phyloP scores from a whole-genome alignment of 2,888 invertebrate genomes.

The Myathropa florea region DNA sequence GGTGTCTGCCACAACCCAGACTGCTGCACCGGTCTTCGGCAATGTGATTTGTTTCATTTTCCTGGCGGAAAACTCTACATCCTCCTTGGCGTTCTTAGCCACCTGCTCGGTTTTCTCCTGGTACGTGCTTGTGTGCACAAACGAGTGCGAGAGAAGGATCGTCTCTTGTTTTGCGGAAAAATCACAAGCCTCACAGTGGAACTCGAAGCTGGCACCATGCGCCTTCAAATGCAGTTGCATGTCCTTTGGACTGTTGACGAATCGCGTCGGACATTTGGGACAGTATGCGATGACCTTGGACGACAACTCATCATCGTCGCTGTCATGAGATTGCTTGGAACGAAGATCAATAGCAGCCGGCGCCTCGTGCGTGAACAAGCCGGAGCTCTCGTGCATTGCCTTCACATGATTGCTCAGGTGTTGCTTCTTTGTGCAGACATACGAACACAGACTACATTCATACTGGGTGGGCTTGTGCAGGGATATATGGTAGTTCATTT shows the following conservation, averaged over 20 bases:
- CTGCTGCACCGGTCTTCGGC: conserved; percentile 75
- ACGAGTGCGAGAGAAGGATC: conserved; percentile 86
- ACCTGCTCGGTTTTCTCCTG: conserved; percentile 88
- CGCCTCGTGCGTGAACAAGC: conserved; percentile 23
- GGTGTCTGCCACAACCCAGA: conserved; percentile 79
- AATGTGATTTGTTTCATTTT: conserved; percentile 81
- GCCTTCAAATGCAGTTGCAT: conserved; percentile 85
- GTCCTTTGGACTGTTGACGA: conserved; percentile 87
- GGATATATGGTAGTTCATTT: conserved; percentile 92
- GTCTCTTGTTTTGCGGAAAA: conserved; percentile 88
- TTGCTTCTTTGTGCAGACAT: conserved; percentile 90
- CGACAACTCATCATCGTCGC: conserved; percentile 62
- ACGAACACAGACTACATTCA: conserved; percentile 90
- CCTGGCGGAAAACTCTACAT: conserved; percentile 85
- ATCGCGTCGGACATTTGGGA: conserved; percentile 90
- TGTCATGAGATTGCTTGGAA: conserved; percentile 54
- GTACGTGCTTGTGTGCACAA: conserved; percentile 89
- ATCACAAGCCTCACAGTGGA: conserved; percentile 89
- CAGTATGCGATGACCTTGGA: conserved; percentile 86
- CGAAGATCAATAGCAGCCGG: conserved; percentile 72
- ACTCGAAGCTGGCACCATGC: conserved; percentile 75
- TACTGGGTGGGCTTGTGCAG: conserved; percentile 85
- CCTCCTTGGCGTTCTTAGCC: conserved; percentile 85
- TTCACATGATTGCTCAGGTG: conserved; percentile 91
- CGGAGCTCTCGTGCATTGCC: conserved; percentile 81